Evolutionary conservation across 2,113 vertebrate species (phyloP), one percentile per base, ranked within the genome.

Genomic region (Phodopus roborovskii): DNA sequence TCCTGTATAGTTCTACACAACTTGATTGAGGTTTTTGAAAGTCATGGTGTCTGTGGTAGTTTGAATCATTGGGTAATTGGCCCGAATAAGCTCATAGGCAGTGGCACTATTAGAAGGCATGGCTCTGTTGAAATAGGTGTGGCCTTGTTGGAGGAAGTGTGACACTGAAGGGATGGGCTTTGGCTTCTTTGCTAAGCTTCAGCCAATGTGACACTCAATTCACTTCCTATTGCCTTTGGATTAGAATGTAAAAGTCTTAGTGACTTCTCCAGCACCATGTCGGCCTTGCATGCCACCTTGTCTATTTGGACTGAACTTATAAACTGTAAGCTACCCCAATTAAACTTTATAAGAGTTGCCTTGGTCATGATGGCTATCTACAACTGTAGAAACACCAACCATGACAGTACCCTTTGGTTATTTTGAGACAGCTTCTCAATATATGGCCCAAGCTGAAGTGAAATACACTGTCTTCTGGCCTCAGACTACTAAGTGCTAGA

Each of bases 1-100:
- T 10, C 20, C 62, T 20, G 1, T 56, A 39, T 20, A 4, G 24
- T 20, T 77, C 7, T 19, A 8, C 0, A 58, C 1, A 9, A 1
- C 4, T 6, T 28, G 28, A n/a, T 30, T 7, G n/a, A 94, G 36
- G 19, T 58, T 53, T 4, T 5, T n/a, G 45, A 0, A n/a, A n/a
- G n/a, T 50, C n/a, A 19, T 7, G 2, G 15, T 11, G 12, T 71
- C 70, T 71, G 36, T 39, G 70, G 70, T 39, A 39, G 70, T 39
- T 39, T 9, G 36, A 71, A 20, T n/a, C n/a, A n/a, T n/a, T n/a
- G n/a, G 7, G 8, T 39, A n/a, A 20, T 71, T n/a, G 70, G 70
- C 17, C 36, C 8, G 17, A 36, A 39, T 71, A n/a, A 22, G 36
- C 16, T 39, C 70, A 71, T 39, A 39, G 70, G 36, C 7, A 39